Evolutionary conservation across 1,140 invertebrate species (phyloP).

Genomic region (Cephus cinctus): DNA sequence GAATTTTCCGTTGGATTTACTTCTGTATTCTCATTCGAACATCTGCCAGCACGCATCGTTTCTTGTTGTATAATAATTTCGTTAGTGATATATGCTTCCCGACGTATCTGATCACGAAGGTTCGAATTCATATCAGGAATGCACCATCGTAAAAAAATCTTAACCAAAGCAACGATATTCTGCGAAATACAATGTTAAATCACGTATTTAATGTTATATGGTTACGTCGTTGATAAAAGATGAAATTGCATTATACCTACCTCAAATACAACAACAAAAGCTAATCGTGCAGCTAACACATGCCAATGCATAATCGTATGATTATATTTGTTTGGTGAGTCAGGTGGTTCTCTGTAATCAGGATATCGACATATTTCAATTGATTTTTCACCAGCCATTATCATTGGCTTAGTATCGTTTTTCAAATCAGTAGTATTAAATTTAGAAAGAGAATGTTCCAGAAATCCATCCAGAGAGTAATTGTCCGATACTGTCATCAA

Average conservation of each 20-base stretch:
- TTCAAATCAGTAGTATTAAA: slow-evolving; percentile 77
- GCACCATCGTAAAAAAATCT: slow-evolving; percentile 81
- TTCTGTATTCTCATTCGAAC: slow-evolving; percentile 15
- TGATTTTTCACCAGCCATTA: slow-evolving; percentile 5
- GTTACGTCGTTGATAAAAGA: neutral
- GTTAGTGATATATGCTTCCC: slow-evolving; percentile 86
- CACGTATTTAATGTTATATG: slow-evolving; percentile 1
- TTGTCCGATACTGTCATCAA: slow-evolving; percentile 60
- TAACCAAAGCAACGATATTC: slow-evolving; percentile 82
- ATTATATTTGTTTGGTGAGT: slow-evolving; percentile 64
- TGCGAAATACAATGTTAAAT: slow-evolving; percentile 46
- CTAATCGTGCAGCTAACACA: slow-evolving; percentile 83
- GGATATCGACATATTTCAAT: slow-evolving; percentile 65
- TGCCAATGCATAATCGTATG: slow-evolving; percentile 84
- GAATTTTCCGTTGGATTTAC: neutral
- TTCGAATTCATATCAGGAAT: slow-evolving; percentile 83
- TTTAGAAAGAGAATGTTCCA: slow-evolving; percentile 79
- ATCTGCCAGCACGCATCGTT: slow-evolving; percentile 58
- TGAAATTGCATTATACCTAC: slow-evolving; percentile 54
- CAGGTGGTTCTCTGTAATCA: slow-evolving; percentile 80
- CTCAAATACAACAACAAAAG: slow-evolving; percentile 93
- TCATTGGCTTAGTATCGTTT: slow-evolving; percentile 44
- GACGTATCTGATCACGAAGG: slow-evolving; percentile 75
- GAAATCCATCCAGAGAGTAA: slow-evolving; percentile 71
- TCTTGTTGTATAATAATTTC: slow-evolving; percentile 86